phyloP scores from a whole-genome alignment of 2,113 vertebrate genomes.

The Urocitellus parryii region DNA sequence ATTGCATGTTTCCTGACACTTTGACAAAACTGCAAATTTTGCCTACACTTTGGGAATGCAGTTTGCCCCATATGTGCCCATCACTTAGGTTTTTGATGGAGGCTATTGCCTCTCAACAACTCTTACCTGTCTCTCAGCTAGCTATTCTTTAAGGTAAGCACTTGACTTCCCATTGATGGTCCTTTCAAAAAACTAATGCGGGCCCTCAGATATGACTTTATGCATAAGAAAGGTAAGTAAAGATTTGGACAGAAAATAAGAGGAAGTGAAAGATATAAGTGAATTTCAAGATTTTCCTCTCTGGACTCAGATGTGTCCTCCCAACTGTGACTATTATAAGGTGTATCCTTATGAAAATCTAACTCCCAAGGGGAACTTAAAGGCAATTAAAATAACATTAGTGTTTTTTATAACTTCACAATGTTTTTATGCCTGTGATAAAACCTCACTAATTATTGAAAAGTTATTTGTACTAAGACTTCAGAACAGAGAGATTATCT shows the following conservation, averaged over 20 bases:
- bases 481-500: constrained; percentile 72
- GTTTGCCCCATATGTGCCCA: neutral
- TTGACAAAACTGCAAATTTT: constrained; percentile 50
- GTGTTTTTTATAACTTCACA: constrained; percentile 76
- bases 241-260: neutral
- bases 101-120: neutral
- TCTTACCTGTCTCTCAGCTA: neutral
- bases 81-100: neutral
- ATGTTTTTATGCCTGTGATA: constrained; percentile 66
- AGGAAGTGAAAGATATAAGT: constrained; percentile 56
- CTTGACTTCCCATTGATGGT: neutral
- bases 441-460: constrained; percentile 80
- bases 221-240: neutral
- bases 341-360: constrained; percentile 70
- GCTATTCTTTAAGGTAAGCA: neutral
- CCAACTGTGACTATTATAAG: constrained; percentile 76
- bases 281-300: constrained; percentile 71
- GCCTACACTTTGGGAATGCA: neutral
- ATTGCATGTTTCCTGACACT: constrained; percentile 36
- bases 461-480: constrained; percentile 72
- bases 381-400: constrained; percentile 82
- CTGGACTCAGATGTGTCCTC: constrained; percentile 65
- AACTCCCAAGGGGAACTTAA: constrained; percentile 73
- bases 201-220: constrained; percentile 26
- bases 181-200: neutral